Evolutionary conservation across 2,797 vertebrate species (phyloP), one percentile per base, ranked within the genome.

Genomic region (Gila robusta): DNA sequence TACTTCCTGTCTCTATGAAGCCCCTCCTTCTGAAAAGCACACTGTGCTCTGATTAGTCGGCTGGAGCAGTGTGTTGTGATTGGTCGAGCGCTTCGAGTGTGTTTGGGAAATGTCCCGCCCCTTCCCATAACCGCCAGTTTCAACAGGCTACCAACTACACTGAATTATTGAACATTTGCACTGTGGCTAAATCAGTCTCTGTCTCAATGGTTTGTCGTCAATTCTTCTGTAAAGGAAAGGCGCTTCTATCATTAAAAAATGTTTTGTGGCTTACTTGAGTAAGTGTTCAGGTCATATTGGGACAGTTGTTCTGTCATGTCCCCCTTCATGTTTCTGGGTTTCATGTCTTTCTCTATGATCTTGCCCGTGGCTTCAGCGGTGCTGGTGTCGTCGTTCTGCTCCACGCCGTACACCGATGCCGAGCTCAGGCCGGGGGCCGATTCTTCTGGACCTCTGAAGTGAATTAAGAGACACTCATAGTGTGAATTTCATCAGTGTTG

Each of bases 241-340:
- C 8, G 4, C 19, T 59, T n/a, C 52, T 17, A 54, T 76, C 1
- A 19, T 74, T 8, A 37, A 5, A 5, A 2, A 56, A 1, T 1
- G 69, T 79, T 16, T 32, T 41, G 1, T 2, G 47, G 95, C 97
- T 96, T 91, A 99, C 98, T 96, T 93, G 96, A 94, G 4, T 98
- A 99, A 91, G 91, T 94, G 94, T 90, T 96, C 86, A 98, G 94
- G 87, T 99, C 98, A 69, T 98, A 99, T 82, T 97, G 97, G 54
- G 96, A 95, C 79, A 97, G 92, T 28, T 95, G 70, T 82, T 99
- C 98, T 0, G 93, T 91, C 64, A 97, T 94, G 59, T 98, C 97
- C 0, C 91, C 91, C 90, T 97, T 97, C 82, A 96, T 94, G 0
- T 88, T 37, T 7, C 94, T 91, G 49, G 95, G 64, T 88, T 97